Base-by-base conservation (phyloP, 2,797 vertebrate genomes). In the Yasuhikotakia modesta region DNA sequence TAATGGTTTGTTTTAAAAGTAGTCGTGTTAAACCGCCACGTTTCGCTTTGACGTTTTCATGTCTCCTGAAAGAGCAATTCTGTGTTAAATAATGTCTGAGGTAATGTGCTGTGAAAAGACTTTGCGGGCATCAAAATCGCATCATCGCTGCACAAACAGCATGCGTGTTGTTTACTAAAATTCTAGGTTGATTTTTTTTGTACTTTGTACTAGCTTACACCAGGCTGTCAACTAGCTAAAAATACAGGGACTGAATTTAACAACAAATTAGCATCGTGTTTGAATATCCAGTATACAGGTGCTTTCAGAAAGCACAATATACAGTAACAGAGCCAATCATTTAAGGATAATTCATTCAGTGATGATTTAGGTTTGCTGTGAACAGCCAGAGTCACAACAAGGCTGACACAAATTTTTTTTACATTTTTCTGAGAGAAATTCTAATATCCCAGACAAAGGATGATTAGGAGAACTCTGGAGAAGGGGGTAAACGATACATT, bases 21-120 rank as follows among this genome's bases (percentile, higher is more conserved):
- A 67, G 43, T 77, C 46, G 73, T 2, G 43, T 69, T 63, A 70
- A 76, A 39, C 65, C 39, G 72, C 35, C n/a, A 58, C 46, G 53
- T 78, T 80, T 78, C 52, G 67, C 48, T 53, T 70, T n/a, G 17
- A 46, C 70, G 39, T 74, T 73, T 78, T 67, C 75, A 73, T 61
- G 76, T 57, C 75, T 82, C 53, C 76, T 55, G 64, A 74, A 45
- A 78, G 52, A 70, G 52, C 67, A 39, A 39, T 57, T 75, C 10
- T 1, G 13, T 60, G 21, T 69, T 66, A 81, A 58, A 72, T 77
- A 72, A 81, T 60, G 46, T 52, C 61, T 65, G 43, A 73, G 21
- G 50, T 60, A 61, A 81, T 63, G 61, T 73, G 63, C 46, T 67
- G 78, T 58, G 52, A 81, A 71, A 55, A 74, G 57, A 55, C 45